Evolutionary conservation across 2,888 invertebrate genomes (phyloP).

Genomic region (Amiota minor): DNA sequence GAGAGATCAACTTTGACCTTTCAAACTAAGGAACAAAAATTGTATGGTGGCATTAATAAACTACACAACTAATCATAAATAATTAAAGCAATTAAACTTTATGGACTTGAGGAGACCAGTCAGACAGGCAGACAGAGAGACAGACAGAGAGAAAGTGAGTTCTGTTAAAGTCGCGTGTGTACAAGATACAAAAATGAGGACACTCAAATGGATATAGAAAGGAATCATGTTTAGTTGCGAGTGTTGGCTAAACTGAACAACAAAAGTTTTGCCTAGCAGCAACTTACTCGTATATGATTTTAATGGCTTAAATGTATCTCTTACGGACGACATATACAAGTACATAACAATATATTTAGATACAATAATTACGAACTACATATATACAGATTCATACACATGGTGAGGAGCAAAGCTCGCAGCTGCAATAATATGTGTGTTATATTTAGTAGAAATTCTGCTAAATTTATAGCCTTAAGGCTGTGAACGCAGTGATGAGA

Average conservation of each 20-base stretch:
- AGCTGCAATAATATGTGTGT: no score
- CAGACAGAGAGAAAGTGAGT: not conserved
- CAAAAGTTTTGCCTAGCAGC: conserved; percentile 17
- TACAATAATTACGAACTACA: no score
- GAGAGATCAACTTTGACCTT: not conserved
- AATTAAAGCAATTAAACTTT: conserved; percentile 19
- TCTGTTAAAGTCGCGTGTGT: conserved; percentile 9
- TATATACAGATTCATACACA: not conserved
- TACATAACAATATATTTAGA: no score
- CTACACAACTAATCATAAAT: conserved; percentile 4
- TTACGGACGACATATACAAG: no score
- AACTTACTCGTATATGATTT: not conserved
- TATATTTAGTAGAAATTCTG: not conserved
- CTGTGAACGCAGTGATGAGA: not conserved
- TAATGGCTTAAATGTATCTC: conserved; percentile 10
- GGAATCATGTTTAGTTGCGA: not conserved
- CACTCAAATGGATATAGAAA: not conserved
- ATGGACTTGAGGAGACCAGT: not conserved
- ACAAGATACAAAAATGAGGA: not conserved
- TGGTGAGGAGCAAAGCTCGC: no score
- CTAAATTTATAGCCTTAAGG: conserved; percentile 7
- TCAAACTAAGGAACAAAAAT: no score
- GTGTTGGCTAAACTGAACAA: not conserved
- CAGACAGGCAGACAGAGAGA: no score
- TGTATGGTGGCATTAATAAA: not conserved